Evolutionary conservation across 2,888 invertebrate genomes (phyloP).

Genomic region (Dasypolia templi): DNA sequence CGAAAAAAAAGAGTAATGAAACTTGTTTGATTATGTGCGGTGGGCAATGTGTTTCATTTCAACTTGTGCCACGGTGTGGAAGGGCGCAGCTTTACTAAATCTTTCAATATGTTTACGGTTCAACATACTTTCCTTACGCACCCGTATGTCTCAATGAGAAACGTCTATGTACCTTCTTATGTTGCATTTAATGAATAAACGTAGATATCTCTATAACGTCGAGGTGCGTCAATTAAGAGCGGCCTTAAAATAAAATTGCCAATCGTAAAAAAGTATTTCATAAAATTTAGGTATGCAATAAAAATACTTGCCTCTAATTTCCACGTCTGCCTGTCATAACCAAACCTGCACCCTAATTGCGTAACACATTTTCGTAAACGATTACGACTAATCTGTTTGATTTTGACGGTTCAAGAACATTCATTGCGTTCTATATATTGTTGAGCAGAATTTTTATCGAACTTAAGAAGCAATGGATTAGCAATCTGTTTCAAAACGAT

Average conservation of each 20-base stretch:
- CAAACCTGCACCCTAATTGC: too few species aligned
- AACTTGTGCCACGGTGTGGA: slow-evolving; percentile 64
- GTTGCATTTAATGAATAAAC: slow-evolving; percentile 21
- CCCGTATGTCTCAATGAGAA: slow-evolving; percentile 59
- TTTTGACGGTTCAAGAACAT: too few species aligned
- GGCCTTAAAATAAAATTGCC: background rate
- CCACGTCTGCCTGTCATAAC: background rate
- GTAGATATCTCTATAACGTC: slow-evolving; percentile 35
- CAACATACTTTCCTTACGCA: slow-evolving; percentile 79
- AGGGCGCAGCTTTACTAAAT: slow-evolving; percentile 82
- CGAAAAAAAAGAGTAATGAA: slow-evolving; percentile 6
- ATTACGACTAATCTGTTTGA: too few species aligned
- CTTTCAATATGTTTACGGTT: slow-evolving; percentile 86
- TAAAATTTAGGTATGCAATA: background rate
- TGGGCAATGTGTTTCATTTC: slow-evolving; percentile 64
- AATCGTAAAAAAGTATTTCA: background rate
- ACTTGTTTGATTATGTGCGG: slow-evolving; percentile 49
- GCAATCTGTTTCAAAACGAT: too few species aligned
- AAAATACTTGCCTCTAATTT: background rate
- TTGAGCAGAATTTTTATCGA: too few species aligned
- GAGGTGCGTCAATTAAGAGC: slow-evolving; percentile 2
- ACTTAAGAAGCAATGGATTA: too few species aligned
- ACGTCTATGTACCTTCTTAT: slow-evolving; percentile 20
- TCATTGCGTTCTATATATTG: too few species aligned
- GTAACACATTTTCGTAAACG: too few species aligned